Percentiles rank a stretch among this genome's conserved stretches.
Evolutionary conservation across 2,888 invertebrate genomes (phyloP).

Genomic region (Mimachlamys varia): DNA sequence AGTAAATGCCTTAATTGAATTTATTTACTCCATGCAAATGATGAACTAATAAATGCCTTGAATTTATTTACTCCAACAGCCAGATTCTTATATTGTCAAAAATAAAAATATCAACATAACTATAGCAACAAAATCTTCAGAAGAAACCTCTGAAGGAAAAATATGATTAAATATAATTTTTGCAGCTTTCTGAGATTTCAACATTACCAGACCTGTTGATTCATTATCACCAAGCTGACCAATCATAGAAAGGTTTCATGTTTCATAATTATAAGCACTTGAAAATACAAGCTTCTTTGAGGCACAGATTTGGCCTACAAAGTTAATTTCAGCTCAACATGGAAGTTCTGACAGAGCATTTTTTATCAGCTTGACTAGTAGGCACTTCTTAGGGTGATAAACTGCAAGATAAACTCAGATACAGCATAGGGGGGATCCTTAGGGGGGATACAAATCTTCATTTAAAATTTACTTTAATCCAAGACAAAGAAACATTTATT

Average conservation of each 20-base stretch:
- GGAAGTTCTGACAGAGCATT: neutral
- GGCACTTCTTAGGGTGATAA: constrained; percentile 16
- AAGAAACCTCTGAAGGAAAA: too few species aligned
- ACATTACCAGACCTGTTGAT: neutral
- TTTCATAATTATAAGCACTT: neutral
- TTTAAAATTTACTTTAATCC: neutral
- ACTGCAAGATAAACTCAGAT: constrained; percentile 4
- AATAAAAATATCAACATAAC: too few species aligned
- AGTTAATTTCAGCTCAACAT: constrained; percentile 20
- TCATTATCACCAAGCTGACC: neutral
- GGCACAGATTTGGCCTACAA: neutral
- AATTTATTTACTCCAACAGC: too few species aligned
- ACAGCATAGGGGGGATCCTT: neutral
- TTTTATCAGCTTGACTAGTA: constrained; percentile 22
- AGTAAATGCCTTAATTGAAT: too few species aligned
- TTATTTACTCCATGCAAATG: too few species aligned
- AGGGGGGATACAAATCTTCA: neutral
- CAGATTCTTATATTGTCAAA: too few species aligned
- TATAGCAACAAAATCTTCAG: too few species aligned
- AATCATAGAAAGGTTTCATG: neutral
- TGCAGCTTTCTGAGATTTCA: neutral
- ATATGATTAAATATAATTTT: too few species aligned
- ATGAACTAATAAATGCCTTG: too few species aligned
- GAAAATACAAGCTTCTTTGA: neutral
- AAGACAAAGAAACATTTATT: too few species aligned